Conservation (phyloP, 2,113 vertebrate genomes). For the Ceyx margarethae region DNA sequence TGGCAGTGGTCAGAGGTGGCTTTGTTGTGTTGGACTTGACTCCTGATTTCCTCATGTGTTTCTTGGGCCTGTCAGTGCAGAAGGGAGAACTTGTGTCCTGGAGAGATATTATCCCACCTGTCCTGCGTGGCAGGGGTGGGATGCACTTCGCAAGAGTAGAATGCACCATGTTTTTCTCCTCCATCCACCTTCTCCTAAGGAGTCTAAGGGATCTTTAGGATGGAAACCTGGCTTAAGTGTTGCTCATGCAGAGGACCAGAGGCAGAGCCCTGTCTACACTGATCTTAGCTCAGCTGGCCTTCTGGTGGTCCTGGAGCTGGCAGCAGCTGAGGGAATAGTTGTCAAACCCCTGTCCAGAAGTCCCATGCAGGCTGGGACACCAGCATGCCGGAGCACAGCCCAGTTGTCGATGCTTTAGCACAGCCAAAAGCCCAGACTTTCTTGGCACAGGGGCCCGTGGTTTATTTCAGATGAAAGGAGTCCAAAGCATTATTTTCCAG, state of each 20-base stretch:
- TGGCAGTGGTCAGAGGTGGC: background rate
- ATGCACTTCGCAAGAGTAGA: background rate
- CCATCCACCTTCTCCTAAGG: background rate
- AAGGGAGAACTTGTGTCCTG: background rate
- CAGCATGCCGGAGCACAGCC: background rate
- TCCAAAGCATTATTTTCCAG: conserved; percentile 57
- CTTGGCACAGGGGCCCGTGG: conserved; percentile 17
- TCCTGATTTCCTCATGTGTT: accelerated
- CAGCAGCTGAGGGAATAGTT: background rate
- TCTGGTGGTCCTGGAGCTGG: accelerated
- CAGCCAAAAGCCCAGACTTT: background rate
- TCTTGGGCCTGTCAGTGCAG: accelerated
- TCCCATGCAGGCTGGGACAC: background rate
- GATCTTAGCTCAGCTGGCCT: background rate
- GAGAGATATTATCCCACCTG: background rate
- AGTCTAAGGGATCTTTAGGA: background rate
- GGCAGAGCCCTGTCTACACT: background rate
- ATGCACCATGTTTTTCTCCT: background rate
- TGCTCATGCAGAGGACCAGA: background rate
- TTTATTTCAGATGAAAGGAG: conserved; percentile 54
- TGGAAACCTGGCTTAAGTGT: background rate
- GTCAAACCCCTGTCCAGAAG: background rate
- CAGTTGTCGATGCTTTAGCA: background rate
- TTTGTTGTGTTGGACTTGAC: background rate
- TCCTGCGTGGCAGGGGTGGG: accelerated